These are phyloP conservation scores for Cryptotis parvus DNA, from an alignment of 2,113 vertebrate species.

Conservation along the genomic window DNA sequence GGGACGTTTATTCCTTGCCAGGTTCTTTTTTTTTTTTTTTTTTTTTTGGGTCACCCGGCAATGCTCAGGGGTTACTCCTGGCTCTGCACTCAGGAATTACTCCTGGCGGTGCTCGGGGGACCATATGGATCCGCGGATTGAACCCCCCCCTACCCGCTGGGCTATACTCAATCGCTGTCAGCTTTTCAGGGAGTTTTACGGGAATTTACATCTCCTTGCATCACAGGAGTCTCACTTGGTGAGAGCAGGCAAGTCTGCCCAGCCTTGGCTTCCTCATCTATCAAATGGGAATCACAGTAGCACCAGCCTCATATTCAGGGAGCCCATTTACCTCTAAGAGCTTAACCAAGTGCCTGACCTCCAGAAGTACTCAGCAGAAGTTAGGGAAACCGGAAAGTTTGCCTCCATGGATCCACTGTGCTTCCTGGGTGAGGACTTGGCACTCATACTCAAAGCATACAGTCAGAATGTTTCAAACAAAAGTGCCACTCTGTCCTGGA, in stretches of 20 bases:
- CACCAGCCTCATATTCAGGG: background rate
- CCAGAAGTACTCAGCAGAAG: background rate
- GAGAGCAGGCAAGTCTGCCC: background rate
- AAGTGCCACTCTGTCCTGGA: background rate
- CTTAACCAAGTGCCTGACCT: background rate
- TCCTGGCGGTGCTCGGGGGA: too few relatives aligned
- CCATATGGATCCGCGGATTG: too few relatives aligned
- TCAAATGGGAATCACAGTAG: constrained; percentile 1
- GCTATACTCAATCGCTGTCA: background rate
- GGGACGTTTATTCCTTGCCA: background rate
- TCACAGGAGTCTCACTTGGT: background rate
- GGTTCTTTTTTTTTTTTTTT: too few relatives aligned
- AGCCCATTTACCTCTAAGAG: background rate
- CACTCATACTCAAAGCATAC: background rate
- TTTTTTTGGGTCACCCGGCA: too few relatives aligned
- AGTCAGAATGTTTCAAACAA: background rate
- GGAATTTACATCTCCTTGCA: background rate
- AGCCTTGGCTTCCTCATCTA: background rate
- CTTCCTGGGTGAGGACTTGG: background rate
- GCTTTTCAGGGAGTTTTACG: background rate
- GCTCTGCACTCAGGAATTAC: too few relatives aligned
- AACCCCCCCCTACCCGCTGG: too few relatives aligned
- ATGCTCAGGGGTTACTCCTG: too few relatives aligned
- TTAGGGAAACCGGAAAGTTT: constrained; percentile 17
- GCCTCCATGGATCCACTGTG: background rate